phyloP scores from a whole-genome alignment of 2,888 invertebrate genomes.

The Julus scanicus region DNA sequence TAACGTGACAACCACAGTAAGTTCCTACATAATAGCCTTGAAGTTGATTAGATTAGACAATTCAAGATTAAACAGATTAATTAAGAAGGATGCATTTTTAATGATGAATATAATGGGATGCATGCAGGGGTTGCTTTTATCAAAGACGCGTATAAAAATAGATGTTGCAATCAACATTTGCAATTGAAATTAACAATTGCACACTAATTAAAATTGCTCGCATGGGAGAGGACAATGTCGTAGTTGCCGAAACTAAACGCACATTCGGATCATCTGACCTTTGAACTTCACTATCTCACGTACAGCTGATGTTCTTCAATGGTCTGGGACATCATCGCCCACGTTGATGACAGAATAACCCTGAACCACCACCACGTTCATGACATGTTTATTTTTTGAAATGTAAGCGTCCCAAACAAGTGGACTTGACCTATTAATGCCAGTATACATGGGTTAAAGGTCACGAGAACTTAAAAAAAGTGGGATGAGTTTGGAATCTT shows the following conservation, averaged over 20 bases:
- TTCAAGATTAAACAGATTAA: background rate
- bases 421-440: background rate
- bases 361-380: background rate
- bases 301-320: background rate
- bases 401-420: background rate
- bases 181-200: slow-evolving; percentile 31
- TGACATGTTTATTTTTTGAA: background rate
- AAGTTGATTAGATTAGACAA: slow-evolving; percentile 19
- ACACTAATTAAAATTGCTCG: background rate
- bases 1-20: background rate
- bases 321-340: background rate
- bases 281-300: slow-evolving; percentile 13
- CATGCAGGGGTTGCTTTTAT: slow-evolving; percentile 2
- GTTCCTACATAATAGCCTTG: background rate
- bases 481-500: background rate
- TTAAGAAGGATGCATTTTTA: slow-evolving; percentile 34
- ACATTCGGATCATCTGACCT: background rate
- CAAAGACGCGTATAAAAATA: background rate
- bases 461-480: background rate
- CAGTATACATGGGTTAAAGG: background rate
- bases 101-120: slow-evolving; percentile 39
- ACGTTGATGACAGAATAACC: background rate
- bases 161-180: background rate
- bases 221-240: slow-evolving; percentile 3
- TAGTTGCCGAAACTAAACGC: background rate